Percentiles rank a stretch among this genome's conserved stretches.
Conservation (phyloP, 2,113 vertebrate genomes). For the Cettia cetti region DNA sequence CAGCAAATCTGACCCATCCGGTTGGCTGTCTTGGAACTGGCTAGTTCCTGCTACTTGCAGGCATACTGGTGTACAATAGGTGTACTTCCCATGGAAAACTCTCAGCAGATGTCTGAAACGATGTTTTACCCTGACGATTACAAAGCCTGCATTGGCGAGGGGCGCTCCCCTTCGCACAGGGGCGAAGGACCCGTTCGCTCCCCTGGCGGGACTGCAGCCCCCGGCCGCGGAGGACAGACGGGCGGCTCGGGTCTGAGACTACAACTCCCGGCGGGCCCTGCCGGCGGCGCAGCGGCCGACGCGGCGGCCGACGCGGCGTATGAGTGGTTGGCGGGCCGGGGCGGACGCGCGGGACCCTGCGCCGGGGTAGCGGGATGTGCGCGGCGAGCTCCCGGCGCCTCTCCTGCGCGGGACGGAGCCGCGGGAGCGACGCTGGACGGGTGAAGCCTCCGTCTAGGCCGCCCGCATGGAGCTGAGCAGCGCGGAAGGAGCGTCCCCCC, state of each 20-base stretch:
- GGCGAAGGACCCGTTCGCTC: background rate
- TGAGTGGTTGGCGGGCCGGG: background rate
- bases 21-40: background rate
- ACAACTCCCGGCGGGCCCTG: background rate
- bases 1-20: background rate
- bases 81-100: background rate
- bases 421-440: background rate
- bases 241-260: background rate
- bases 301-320: background rate
- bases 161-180: background rate
- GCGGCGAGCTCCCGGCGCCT: background rate
- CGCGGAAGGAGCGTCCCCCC: background rate
- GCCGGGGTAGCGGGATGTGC: background rate
- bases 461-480: slow-evolving; percentile 16
- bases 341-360: background rate
- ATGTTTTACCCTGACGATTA: background rate
- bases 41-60: background rate
- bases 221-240: too few relatives aligned
- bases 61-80: background rate
- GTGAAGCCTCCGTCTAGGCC: background rate
- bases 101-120: background rate
- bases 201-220: background rate
- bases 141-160: background rate
- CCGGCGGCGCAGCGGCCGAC: background rate
- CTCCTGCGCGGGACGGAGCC: background rate